Evolutionary conservation across 2,888 invertebrate species (phyloP).

Genomic region (Anthrax anthrax): DNA sequence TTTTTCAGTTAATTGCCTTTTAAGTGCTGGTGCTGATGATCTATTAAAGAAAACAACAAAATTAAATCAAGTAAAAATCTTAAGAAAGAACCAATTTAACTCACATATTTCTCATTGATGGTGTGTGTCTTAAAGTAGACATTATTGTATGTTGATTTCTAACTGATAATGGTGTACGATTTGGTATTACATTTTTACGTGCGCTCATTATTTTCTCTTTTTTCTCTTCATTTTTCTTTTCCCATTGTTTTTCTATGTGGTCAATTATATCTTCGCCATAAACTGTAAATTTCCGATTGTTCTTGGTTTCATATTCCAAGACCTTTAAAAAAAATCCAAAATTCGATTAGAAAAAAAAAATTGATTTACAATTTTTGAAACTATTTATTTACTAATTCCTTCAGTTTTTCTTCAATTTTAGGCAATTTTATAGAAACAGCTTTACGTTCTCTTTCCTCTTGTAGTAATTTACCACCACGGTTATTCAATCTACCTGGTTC

Average conservation of each 20-base stretch:
- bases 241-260: constrained; percentile 46
- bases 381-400: constrained; percentile 30
- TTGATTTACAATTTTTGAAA: not conserved
- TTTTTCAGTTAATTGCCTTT: constrained; percentile 8
- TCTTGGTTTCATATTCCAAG: constrained; percentile 38
- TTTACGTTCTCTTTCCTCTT: constrained; percentile 80
- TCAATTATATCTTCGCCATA: constrained; percentile 48
- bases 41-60: not conserved
- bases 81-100: not conserved
- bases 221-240: constrained; percentile 34
- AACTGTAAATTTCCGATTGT: constrained; percentile 43
- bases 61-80: not conserved
- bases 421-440: constrained; percentile 54
- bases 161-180: constrained; percentile 19
- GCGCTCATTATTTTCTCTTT: constrained; percentile 35
- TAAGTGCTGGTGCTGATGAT: constrained; percentile 6
- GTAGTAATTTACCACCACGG: constrained; percentile 70
- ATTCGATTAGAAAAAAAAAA: not conserved
- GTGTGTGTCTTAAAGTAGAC: constrained; percentile 19
- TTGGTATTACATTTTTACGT: constrained; percentile 20
- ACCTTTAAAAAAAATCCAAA: constrained; percentile 16
- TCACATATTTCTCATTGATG: constrained; percentile 10
- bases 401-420: constrained; percentile 53
- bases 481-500: constrained; percentile 75
- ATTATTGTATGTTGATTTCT: constrained; percentile 15